Conservation (phyloP, 2,113 vertebrate genomes). For the Neofelis nebulosa region DNA sequence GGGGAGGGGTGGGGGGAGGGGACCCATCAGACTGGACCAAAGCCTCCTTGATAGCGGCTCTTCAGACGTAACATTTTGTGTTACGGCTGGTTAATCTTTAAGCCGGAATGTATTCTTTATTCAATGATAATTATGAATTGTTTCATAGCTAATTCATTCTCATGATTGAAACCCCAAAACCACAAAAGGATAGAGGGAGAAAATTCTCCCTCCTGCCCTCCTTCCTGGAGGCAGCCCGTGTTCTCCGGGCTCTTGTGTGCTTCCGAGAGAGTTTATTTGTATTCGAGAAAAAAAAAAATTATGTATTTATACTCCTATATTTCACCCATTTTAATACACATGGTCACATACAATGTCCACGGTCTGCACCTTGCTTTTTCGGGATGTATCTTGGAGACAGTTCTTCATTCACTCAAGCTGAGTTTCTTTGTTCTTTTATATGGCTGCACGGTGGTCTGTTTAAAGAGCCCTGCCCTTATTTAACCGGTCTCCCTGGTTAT, state of each 20-base stretch:
- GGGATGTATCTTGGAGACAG: not conserved
- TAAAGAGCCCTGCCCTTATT: not conserved
- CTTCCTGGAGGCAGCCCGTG: not conserved
- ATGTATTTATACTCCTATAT: not conserved
- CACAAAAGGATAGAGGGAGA: not conserved
- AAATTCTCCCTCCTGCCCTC: not conserved
- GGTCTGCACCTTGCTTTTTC: not conserved
- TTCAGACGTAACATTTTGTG: not conserved
- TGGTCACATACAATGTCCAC: not conserved
- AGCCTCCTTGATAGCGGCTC: not conserved
- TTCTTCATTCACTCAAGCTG: not conserved
- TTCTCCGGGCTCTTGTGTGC: not conserved
- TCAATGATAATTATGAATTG: not conserved
- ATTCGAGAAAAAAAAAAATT: not conserved
- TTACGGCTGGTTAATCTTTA: not conserved
- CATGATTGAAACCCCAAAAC: not conserved
- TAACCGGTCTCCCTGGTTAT: not conserved
- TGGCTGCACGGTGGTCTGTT: not conserved
- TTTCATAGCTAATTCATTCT: not conserved
- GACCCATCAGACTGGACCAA: not conserved
- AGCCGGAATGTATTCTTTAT: not conserved
- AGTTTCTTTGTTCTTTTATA: not conserved
- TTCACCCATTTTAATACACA: not conserved
- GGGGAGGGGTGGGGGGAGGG: accelerated
- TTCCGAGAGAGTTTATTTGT: not conserved